Evolutionary conservation across 2,888 invertebrate species (phyloP), one percentile per base, ranked within the genome.

Genomic region (Shargacucullia verbasci): DNA sequence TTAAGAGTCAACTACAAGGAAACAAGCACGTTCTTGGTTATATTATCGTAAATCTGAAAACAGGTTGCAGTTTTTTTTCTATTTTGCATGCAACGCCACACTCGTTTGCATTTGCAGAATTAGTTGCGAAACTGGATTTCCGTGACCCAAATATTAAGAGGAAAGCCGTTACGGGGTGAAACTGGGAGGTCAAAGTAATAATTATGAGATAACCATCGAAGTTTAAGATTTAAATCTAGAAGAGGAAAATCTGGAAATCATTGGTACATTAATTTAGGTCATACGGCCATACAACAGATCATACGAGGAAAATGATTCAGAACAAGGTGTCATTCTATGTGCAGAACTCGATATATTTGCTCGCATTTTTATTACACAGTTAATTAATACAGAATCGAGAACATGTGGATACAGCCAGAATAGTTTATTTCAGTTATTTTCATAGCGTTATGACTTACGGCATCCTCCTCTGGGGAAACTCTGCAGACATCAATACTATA

Each of bases 111-210:
- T 79, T 44, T 77, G 54, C 53, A 55, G 70, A 74, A 59, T 75
- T 73, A 59, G 53, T 77, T 71, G 64, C 67, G 65, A 66, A 74
- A 77, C 78, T 62, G 57, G 68, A 63, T 78, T 73, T 75, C 82
- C 83, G 75, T 84, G 84, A 84, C 81, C 79, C 48, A 78, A 80
- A 82, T 80, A 62, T 78, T 62, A 76, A 70, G 59, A 80, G 82
- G 79, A 80, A 81, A 81, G 74, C 52, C 45, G 35, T 52, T 68
- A 37, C 44, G 50, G 59, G 50, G 57, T 72, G 41, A 61, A 62
- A 64, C 54, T 46, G 40, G 49, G 40, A 62, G 56, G 56, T 57
- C 49, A 47, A 47, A 33, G 41, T 35, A 33, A 63, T 63, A 59
- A 74, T 63, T 65, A 59, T 60, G 48, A 50, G 50, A 54, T 60